Conservation (phyloP, 2,113 vertebrate genomes). For the Coryphaenoides rupestris region DNA sequence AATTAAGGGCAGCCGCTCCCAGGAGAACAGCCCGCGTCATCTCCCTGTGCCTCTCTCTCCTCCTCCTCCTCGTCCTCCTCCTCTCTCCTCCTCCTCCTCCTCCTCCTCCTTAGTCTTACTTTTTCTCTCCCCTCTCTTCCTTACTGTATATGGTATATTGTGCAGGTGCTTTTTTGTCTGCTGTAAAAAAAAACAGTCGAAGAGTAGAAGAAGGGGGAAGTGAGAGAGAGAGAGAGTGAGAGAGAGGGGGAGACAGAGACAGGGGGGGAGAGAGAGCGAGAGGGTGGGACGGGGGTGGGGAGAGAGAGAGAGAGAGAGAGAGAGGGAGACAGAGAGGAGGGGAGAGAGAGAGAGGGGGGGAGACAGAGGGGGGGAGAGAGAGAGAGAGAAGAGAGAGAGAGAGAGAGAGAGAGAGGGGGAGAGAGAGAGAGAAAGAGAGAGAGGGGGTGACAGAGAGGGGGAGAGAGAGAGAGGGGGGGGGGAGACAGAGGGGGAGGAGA, state of each 20-base stretch:
- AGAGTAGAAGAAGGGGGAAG: too few species aligned
- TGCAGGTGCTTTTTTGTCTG: too few species aligned
- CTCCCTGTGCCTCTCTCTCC: conserved; percentile 19
- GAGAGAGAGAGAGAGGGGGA: too few species aligned
- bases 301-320: neutral
- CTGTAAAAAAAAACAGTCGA: conserved; percentile 13
- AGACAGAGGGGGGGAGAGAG: too few species aligned
- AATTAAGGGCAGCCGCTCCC: conserved; percentile 72
- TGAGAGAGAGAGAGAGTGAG: neutral
- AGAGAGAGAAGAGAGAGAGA: too few species aligned
- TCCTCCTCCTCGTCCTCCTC: conserved; percentile 15
- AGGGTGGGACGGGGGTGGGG: neutral
- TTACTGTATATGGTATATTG: too few species aligned
- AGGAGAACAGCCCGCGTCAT: conserved; percentile 38
- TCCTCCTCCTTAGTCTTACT: conserved; percentile 23
- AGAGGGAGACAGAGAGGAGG: neutral
- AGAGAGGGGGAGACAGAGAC: conserved; percentile 7
- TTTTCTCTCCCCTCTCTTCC: conserved; percentile 29
- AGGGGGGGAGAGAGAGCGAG: neutral
- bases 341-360: too few species aligned
- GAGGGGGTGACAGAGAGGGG: too few species aligned
- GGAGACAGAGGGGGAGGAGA: too few species aligned
- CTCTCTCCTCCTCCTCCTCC: conserved; percentile 24
- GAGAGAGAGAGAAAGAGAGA: too few species aligned
- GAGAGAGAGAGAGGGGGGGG: too few species aligned